Conservation (phyloP, 92 coral and sea anemone species). For the Montipora capitata region DNA sequence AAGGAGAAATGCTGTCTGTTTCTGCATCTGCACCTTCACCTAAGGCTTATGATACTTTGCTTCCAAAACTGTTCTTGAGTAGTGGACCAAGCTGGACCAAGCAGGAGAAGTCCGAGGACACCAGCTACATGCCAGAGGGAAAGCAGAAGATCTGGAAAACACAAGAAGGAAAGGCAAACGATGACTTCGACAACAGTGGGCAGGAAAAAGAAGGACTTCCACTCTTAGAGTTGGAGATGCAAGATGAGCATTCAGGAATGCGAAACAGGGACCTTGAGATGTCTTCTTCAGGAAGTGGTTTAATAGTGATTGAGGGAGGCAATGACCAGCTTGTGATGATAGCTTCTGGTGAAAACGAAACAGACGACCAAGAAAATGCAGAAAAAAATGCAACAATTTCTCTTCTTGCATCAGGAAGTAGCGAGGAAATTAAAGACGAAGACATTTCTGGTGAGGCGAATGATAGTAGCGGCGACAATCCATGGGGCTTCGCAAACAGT, state of each 20-base stretch:
- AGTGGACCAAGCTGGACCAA: constrained; percentile 36
- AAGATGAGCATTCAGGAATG: background rate
- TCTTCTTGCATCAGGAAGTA: constrained; percentile 14
- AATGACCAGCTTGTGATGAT: background rate
- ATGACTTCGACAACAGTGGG: constrained; percentile 33
- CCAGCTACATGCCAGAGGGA: background rate
- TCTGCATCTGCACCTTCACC: constrained; percentile 34
- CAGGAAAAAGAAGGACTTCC: constrained; percentile 38
- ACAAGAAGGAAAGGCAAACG: constrained; percentile 32
- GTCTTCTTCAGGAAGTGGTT: constrained; percentile 22
- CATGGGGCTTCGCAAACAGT: background rate
- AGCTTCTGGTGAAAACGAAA: background rate
- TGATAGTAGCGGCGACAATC: background rate
- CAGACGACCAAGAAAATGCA: background rate
- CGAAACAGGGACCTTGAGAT: background rate
- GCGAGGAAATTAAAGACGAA: background rate
- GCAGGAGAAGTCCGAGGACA: background rate
- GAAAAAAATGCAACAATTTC: background rate
- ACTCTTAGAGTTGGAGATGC: background rate
- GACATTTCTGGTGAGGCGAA: background rate
- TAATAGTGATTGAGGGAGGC: background rate
- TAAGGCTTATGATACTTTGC: constrained; percentile 26
- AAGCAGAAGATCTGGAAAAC: constrained; percentile 18
- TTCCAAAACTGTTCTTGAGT: constrained; percentile 36
- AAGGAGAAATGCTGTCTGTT: constrained; percentile 1